These are phyloP conservation scores for rat (Rattus norvegicus) DNA, from an alignment of 2,113 vertebrate genomes.

Conservation along the genomic window DNA sequence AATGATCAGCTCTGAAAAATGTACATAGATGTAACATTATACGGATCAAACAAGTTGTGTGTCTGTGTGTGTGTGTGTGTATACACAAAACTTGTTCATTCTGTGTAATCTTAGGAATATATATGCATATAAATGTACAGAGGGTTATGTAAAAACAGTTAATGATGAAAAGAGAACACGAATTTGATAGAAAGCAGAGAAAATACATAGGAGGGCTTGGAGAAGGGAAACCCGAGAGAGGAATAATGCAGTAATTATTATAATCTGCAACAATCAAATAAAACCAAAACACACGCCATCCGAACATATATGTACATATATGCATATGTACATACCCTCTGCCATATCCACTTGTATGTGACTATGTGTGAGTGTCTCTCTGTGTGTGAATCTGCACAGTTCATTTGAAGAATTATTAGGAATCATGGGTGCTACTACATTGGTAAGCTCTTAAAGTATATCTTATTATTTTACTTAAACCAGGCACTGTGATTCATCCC, in stretches of 20 bases:
- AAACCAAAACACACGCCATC: background rate
- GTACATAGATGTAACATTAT: background rate
- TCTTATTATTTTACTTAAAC: background rate
- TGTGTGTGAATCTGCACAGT: background rate
- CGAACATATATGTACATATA: background rate
- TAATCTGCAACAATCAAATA: background rate
- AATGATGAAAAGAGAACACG: background rate
- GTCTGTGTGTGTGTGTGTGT: background rate
- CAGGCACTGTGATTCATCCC: background rate
- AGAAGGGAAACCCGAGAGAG: background rate
- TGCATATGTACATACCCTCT: background rate
- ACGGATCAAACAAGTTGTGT: background rate
- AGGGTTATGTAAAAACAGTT: background rate
- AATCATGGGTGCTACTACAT: too few relatives aligned
- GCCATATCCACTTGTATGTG: background rate
- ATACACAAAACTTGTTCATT: too few relatives aligned
- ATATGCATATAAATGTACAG: background rate
- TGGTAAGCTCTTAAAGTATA: background rate
- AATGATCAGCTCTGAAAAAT: background rate
- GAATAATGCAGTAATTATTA: background rate
- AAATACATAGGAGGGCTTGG: background rate
- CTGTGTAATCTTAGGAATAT: background rate
- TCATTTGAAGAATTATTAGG: background rate
- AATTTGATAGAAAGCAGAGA: background rate
- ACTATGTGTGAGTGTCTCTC: background rate